Percentiles rank a stretch among this genome's conserved stretches.
These are phyloP conservation scores for Diarsia rubi DNA, from an alignment of 2,888 invertebrate species.

Conservation along the genomic window DNA sequence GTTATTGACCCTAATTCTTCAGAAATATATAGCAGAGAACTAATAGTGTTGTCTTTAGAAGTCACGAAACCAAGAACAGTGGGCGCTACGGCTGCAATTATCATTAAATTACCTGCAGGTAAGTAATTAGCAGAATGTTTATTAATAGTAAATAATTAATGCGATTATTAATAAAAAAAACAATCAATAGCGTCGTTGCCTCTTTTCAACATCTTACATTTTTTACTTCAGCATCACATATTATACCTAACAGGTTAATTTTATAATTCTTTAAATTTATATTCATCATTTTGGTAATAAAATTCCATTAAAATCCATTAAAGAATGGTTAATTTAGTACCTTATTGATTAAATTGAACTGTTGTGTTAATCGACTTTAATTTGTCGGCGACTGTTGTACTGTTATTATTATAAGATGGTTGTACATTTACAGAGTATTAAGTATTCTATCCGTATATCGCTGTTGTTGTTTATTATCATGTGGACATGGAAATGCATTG, in stretches of 20 bases:
- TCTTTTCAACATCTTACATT: background rate
- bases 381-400: background rate
- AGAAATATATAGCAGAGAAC: slow-evolving; percentile 70
- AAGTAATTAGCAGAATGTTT: slow-evolving; percentile 22
- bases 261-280: no score
- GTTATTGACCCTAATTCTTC: slow-evolving; percentile 69
- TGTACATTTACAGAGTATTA: background rate
- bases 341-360: background rate
- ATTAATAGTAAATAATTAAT: no score
- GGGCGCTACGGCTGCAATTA: slow-evolving; percentile 77
- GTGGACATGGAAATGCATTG: background rate
- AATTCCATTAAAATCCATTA: no score
- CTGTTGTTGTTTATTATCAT: background rate
- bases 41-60: slow-evolving; percentile 73
- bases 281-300: no score
- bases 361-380: background rate
- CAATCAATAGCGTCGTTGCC: background rate
- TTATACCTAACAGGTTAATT: background rate
- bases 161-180: background rate
- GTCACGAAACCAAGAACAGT: slow-evolving; percentile 80
- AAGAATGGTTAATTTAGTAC: no score
- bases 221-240: no score
- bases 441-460: background rate
- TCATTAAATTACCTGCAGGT: slow-evolving; percentile 80
- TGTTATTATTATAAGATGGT: background rate